A percentile compares a stretch with the other conserved stretches of the same genome.
These are phyloP conservation scores for Pelusios castaneus DNA, from an alignment of 2,113 vertebrate genomes.

Conservation along the genomic window DNA sequence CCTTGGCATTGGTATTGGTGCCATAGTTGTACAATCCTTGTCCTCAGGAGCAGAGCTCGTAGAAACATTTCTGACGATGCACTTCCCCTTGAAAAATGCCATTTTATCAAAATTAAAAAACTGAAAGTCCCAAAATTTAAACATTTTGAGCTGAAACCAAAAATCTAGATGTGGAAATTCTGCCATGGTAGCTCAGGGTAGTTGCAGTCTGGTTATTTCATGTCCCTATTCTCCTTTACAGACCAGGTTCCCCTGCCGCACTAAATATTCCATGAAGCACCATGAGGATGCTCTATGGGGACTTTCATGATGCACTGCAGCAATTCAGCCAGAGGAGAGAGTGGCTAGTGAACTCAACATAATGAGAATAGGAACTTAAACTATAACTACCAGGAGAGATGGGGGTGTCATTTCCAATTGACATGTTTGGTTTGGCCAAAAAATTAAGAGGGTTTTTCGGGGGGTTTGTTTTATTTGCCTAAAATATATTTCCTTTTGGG, in stretches of 20 bases:
- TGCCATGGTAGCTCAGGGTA: not conserved
- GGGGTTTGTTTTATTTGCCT: too few species aligned
- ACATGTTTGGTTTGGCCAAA: not conserved
- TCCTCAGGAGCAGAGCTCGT: not conserved
- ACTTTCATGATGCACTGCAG: not conserved
- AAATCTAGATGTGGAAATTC: not conserved
- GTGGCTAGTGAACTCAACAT: not conserved
- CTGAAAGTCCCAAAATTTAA: not conserved
- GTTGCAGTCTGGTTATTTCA: not conserved
- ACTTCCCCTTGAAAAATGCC: not conserved
- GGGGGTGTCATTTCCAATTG: not conserved
- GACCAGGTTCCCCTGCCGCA: not conserved
- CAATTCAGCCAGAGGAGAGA: not conserved
- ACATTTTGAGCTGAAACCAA: not conserved
- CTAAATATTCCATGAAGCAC: too few species aligned
- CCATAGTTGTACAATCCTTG: not conserved
- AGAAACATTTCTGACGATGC: not conserved
- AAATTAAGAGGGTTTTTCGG: too few species aligned
- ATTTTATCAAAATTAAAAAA: not conserved
- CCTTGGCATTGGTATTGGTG: not conserved
- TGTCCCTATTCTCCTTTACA: not conserved
- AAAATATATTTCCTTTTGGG: not conserved
- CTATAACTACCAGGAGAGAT: not conserved
- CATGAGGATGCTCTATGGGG: too few species aligned
- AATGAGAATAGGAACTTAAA: not conserved